Evolutionary conservation across 2,797 vertebrate genomes (phyloP).

Genomic region (Bovichtus variegatus): DNA sequence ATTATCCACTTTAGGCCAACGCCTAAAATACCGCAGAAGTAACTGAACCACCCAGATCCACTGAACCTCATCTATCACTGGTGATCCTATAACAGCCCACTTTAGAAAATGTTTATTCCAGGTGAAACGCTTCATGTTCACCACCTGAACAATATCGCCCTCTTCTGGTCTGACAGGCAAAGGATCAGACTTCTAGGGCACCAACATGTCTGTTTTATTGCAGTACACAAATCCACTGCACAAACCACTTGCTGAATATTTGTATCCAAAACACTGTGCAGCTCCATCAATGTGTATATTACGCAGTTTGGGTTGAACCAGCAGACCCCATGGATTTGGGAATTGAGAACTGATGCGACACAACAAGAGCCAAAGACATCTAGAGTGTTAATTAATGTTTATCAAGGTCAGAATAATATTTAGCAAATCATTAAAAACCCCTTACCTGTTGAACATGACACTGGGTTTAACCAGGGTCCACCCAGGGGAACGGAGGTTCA

Average conservation of each 20-base stretch:
- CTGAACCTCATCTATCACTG: constrained; percentile 4
- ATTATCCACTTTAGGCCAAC: constrained; percentile 2
- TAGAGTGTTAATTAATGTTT: neutral
- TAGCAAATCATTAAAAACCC: neutral
- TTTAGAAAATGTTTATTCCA: constrained; percentile 4
- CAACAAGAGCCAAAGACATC: neutral
- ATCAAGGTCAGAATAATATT: neutral
- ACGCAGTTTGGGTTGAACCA: neutral
- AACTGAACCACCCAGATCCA: neutral
- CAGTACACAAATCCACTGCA: neutral
- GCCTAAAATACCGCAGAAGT: constrained; percentile 8
- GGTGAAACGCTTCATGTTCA: constrained; percentile 5
- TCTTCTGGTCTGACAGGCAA: constrained; percentile 58
- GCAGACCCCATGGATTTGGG: neutral
- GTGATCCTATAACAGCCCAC: neutral
- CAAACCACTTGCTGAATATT: neutral
- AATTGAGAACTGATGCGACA: neutral
- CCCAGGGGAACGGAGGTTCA: neutral
- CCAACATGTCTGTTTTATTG: neutral
- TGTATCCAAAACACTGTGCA: neutral
- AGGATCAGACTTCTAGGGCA: neutral
- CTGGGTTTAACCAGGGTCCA: constrained; percentile 62
- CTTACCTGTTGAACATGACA: constrained; percentile 56
- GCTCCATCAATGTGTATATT: neutral
- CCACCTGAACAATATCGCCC: constrained; percentile 63